Evolutionary conservation across 2,113 vertebrate species (phyloP).

Genomic region (Hippocampus barbouri): DNA sequence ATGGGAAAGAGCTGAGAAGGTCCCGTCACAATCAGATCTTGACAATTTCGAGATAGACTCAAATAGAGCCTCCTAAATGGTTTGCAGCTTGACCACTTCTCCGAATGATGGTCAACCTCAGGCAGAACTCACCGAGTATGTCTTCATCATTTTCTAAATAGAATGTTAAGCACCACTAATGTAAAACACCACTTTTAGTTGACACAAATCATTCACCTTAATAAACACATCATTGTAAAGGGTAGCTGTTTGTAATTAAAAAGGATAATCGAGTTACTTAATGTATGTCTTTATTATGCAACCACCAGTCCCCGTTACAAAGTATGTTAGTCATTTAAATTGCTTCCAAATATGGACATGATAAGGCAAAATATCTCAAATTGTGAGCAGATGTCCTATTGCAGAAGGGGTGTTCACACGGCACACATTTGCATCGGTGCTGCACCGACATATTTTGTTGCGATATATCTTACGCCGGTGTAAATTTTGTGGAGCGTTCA

Average conservation of each 20-base stretch:
- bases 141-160: constrained; percentile 12
- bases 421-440: too few species aligned
- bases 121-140: constrained; percentile 32
- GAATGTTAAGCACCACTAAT: background rate
- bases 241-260: background rate
- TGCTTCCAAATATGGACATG: too few species aligned
- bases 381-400: too few species aligned
- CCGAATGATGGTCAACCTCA: constrained; percentile 45
- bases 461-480: too few species aligned
- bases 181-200: background rate
- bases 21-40: constrained; percentile 70
- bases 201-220: background rate
- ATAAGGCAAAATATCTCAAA: too few species aligned
- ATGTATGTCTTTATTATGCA: too few species aligned
- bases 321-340: too few species aligned
- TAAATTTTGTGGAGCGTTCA: too few species aligned
- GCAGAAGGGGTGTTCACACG: too few species aligned
- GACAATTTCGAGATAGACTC: constrained; percentile 71
- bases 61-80: constrained; percentile 60
- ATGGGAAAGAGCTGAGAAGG: constrained; percentile 73
- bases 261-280: too few species aligned
- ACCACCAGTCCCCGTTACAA: too few species aligned
- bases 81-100: constrained; percentile 59
- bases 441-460: too few species aligned
- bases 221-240: background rate